Conservation (phyloP, 1,140 invertebrate genomes). For the Argopecten irradians region DNA sequence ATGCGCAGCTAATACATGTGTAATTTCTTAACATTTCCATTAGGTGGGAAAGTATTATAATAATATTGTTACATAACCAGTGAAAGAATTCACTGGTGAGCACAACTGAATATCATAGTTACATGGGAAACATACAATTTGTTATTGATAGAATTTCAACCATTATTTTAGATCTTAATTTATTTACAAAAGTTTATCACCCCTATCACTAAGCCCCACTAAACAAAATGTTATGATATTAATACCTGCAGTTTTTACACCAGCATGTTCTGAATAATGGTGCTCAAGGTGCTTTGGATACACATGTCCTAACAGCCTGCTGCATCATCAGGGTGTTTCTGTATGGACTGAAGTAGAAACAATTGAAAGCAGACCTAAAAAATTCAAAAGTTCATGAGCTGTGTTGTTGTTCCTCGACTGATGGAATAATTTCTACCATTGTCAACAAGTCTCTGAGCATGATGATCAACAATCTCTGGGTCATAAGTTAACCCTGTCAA, state of each 20-base stretch:
- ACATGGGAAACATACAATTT: no score
- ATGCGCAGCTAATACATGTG: no score
- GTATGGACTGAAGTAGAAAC: constrained; percentile 41
- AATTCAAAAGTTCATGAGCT: constrained; percentile 32
- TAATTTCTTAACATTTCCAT: no score
- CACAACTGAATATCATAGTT: no score
- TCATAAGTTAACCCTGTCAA: constrained; percentile 17
- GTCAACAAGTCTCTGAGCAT: not conserved
- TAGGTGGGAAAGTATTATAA: no score
- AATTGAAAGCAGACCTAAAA: constrained; percentile 45
- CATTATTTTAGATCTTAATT: no score
- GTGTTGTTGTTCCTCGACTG: constrained; percentile 30
- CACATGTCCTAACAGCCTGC: not conserved
- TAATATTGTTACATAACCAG: no score
- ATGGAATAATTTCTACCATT: constrained; percentile 41
- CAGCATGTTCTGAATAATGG: constrained; percentile 26
- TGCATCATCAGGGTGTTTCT: constrained; percentile 27
- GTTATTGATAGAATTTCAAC: no score
- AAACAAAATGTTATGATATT: not conserved
- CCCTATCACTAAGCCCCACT: not conserved
- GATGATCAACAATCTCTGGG: no score
- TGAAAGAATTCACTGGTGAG: no score
- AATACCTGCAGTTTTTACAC: constrained; percentile 43
- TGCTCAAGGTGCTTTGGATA: constrained; percentile 43
- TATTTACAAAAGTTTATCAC: not conserved